Base-by-base conservation (phyloP, 2,797 vertebrate species). In the Heterohyrax brucei region DNA sequence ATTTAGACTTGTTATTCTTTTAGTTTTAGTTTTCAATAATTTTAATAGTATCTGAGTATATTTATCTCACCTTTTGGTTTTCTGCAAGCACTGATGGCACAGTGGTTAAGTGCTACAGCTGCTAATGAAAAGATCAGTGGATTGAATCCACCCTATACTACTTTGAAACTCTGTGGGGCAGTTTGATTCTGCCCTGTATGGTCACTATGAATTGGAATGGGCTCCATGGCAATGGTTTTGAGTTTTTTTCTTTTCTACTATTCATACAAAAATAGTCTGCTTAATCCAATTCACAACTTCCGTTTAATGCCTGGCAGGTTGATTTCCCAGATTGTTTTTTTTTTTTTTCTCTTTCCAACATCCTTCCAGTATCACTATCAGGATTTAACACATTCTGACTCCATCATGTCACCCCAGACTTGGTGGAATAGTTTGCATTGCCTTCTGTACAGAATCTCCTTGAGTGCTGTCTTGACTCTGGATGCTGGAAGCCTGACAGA, bases 261-360 rank as follows among this genome's bases (percentile, higher is more conserved):
- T 46, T 33, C 22, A 59, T 79, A 70, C 21, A 80, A 89, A 89
- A 88, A 79, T 78, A 80, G 30, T 44, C 28, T 75, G 5, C 64
- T 90, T 61, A 87, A 46, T 77, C 50, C 56, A 73, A 18, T 89
- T 19, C 16, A 28, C 5, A 3, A 33, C 75, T 84, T 91, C 85
- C 12, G 70, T 39, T 82, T 81, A 53, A 19, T 87, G 26, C 86
- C 50, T 91, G 61, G 75, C 46, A 93, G 48, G 24, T 77, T 78
- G 19, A 96, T 83, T 87, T 85, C 79, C 61, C 62, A 85, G 70
- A 28, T 83, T 39, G 39, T 39, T 84, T 95, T 33, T 68, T n/a
- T 90, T 87, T 81, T 81, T 50, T 82, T 93, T 92, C 33, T 81
- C 26, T 39, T 92, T 76, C 46, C 75, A 86, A 48, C 19, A 53